A percentile compares a stretch with the other conserved stretches of the same genome.
These are phyloP conservation scores for Sussaba pulchella DNA, from an alignment of 2,888 invertebrate genomes.

Conservation along the genomic window DNA sequence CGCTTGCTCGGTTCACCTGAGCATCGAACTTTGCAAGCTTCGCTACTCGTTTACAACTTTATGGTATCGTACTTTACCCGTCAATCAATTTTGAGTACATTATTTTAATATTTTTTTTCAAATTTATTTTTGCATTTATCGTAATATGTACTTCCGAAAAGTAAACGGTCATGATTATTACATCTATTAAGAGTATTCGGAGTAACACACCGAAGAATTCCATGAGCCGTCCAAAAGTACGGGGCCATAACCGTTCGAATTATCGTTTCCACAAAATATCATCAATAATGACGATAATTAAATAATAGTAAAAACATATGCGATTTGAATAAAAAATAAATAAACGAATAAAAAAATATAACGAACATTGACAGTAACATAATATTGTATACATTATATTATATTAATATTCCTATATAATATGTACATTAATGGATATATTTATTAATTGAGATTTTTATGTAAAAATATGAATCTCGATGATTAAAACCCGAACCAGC, in stretches of 20 bases:
- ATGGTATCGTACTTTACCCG: constrained; percentile 41
- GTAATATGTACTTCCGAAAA: constrained; percentile 23
- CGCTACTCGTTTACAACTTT: constrained; percentile 55
- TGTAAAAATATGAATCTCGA: neutral
- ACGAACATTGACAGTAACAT: too few species aligned
- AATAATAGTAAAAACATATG: too few species aligned
- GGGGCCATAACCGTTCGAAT: constrained; percentile 2
- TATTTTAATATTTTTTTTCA: constrained; percentile 9
- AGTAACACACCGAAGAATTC: constrained; percentile 30
- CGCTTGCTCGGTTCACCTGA: constrained; percentile 74
- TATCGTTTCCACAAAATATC: neutral
- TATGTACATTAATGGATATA: too few species aligned
- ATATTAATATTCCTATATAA: too few species aligned
- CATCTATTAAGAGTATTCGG: constrained; percentile 28
- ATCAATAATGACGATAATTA: too few species aligned
- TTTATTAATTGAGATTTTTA: constrained; percentile 5
- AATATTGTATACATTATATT: too few species aligned
- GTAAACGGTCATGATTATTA: constrained; percentile 39
- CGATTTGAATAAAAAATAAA: too few species aligned
- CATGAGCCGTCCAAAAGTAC: neutral
- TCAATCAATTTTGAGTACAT: constrained; percentile 32
- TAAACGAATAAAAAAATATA: too few species aligned
- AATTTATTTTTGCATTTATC: constrained; percentile 1
- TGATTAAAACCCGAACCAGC: too few species aligned
- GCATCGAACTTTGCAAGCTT: constrained; percentile 71